These are phyloP conservation scores for Lemur catta DNA, from an alignment of 2,797 vertebrate genomes.

Conservation along the genomic window DNA sequence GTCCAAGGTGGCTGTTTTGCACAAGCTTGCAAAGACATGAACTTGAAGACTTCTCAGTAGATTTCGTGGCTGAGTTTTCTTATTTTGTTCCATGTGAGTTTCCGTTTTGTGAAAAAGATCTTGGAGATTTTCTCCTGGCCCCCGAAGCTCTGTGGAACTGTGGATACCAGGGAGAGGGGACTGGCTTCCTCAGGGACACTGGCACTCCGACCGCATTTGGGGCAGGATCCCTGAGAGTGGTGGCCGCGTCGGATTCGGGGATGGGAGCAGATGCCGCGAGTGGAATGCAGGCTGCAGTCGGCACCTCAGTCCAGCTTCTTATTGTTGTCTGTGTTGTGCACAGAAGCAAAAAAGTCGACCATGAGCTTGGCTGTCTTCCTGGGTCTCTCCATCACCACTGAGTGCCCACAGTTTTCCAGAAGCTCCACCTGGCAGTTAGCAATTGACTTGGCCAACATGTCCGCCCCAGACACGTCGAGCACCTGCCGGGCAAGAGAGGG, in stretches of 20 bases:
- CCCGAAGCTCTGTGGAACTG: constrained; percentile 67
- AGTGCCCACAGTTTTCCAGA: constrained; percentile 95
- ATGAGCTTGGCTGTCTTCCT: constrained; percentile 92
- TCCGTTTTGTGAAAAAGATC: constrained; percentile 68
- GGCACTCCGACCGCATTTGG: constrained; percentile 67
- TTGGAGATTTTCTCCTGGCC: constrained; percentile 70
- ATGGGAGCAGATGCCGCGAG: constrained; percentile 28
- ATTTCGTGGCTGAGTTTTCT: constrained; percentile 54
- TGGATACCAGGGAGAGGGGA: constrained; percentile 61
- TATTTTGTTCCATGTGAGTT: constrained; percentile 7
- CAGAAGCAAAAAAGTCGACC: constrained; percentile 87
- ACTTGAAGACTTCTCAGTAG: constrained; percentile 62
- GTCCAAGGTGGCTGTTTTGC: constrained; percentile 44
- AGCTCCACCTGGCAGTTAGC: constrained; percentile 89
- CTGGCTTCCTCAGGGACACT: constrained; percentile 83
- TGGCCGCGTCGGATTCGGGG: constrained; percentile 70
- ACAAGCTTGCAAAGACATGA: constrained; percentile 45
- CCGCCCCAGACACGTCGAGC: constrained; percentile 91
- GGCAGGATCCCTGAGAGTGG: constrained; percentile 86
- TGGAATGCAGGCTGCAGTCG: background rate
- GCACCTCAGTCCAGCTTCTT: constrained; percentile 89
- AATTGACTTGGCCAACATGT: constrained; percentile 85
- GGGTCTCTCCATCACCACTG: constrained; percentile 92
- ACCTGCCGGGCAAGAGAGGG: constrained; percentile 83
- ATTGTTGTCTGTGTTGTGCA: constrained; percentile 84